Evolutionary conservation across 1,140 invertebrate genomes (phyloP), one percentile per base, ranked within the genome.

Genomic region (Bombus confusus): DNA sequence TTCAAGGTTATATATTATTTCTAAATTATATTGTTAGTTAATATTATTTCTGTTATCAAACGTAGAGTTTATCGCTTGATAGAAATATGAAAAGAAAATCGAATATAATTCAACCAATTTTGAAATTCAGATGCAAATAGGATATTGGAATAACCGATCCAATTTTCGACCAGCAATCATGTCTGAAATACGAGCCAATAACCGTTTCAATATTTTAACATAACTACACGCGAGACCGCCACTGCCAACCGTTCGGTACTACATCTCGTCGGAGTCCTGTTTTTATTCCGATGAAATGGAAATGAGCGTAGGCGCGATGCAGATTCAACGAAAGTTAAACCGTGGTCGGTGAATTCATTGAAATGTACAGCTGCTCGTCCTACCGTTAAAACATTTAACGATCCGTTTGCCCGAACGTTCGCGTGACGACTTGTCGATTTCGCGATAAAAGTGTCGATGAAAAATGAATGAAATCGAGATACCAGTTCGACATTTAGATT

Each of bases 241-340:
- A 52, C 47, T 52, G 47, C 1, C 47, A 52, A 52, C 47, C 41
- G 64, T 64, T 34, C 25, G 37, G 10, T 37, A 25, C 28, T 22
- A 66, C 72, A 43, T 74, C 72, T n/a, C 52, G 52, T 73, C 80
- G 22, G 68, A 39, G 31, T 75, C 25, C 41, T 41, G 71, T 83
- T 75, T 76, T 76, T 76, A n/a, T 68, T 52, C 39, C 59, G 22
- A 62, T 43, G 71, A n/a, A 71, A 80, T 72, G 68, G 79, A 72
- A 75, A 75, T 43, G 41, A 76, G 62, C 41, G 72, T 76, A 57
- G 80, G 72, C 28, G 37, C 41, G 52, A 41, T 81, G 79, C 79
- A 59, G 68, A 72, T 75, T 68, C 72, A 75, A 52, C 59, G 72
- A 75, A 83, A 83, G 80, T 68, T 76, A 76, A 83, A 62, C 34